Base-by-base conservation (phyloP, 2,113 vertebrate species). In the Apteryx mantelli region DNA sequence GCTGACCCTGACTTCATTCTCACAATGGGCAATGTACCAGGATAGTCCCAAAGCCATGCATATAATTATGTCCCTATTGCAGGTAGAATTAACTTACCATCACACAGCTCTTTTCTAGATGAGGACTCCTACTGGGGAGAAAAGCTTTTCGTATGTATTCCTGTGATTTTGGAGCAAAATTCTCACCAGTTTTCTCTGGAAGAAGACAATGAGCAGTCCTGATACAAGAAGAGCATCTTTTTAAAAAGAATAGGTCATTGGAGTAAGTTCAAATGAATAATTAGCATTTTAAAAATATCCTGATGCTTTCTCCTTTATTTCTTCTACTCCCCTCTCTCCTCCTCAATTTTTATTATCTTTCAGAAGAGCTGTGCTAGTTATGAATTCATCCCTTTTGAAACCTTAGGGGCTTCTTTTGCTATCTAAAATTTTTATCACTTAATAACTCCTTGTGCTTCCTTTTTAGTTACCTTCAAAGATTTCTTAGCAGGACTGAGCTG, bases 311-410 rank as follows among this genome's bases (percentile, higher is more conserved):
- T 58, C 8, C 88, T 91, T 55, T 36, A 74, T 92, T 94, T 96
- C 24, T 76, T 63, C 38, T 71, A 3, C 18, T 69, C 24, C 3
- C 5, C 11, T 5, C 24, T 42, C 44, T 52, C 7, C 46, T 91
- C 8, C 46, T 91, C 44, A 53, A 3, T 68, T 91, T 81, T 88
- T 93, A 76, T 82, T 94, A 63, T 38, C 50, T 81, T 78, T 78
- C 34, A 8, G 4, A 89, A 79, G 21, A 93, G 82, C 17, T 22
- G 5, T 78, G 50, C n/a, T 78, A 65, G n/a, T 84, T 93, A 86
- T 40, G 28, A 93, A 96, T 73, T 85, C 64, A 56, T 56, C 76
- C 70, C n/a, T 75, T 94, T 74, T 74, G 93, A 94, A 97, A 95
- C 10, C 26, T 77, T 81, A 81, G 50, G 40, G 19, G 8, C 55